Percentiles rank a stretch among this genome's conserved stretches.
These are phyloP conservation scores for Ammospiza nelsoni DNA, from an alignment of 2,113 vertebrate genomes.

Conservation along the genomic window DNA sequence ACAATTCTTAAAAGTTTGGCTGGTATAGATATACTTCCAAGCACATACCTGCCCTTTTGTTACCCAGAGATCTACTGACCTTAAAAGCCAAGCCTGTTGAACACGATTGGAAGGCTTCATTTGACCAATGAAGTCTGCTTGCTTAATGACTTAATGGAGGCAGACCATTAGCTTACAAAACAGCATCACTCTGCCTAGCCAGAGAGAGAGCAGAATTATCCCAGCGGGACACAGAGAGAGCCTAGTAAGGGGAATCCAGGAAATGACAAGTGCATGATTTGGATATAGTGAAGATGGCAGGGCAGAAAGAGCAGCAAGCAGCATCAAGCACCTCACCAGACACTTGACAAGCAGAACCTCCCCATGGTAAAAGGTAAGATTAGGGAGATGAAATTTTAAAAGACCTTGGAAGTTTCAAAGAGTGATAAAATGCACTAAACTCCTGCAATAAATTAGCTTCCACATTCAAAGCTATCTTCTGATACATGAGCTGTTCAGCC, in stretches of 20 bases:
- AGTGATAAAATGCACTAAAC: conserved; percentile 17
- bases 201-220: conserved; percentile 26
- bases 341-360: background rate
- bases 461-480: conserved; percentile 43
- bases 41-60: background rate
- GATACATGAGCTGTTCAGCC: conserved; percentile 41
- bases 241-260: background rate
- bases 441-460: conserved; percentile 47
- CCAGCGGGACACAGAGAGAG: background rate
- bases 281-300: background rate
- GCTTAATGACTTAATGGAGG: conserved; percentile 49
- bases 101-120: background rate
- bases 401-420: background rate
- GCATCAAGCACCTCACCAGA: fast-evolving
- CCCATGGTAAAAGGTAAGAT: background rate
- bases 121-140: conserved; percentile 10
- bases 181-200: conserved; percentile 1
- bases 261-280: background rate
- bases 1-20: background rate
- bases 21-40: background rate
- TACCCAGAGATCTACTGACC: background rate
- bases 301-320: background rate
- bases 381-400: background rate
- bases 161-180: conserved; percentile 40
- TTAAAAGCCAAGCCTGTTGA: conserved; percentile 12